A percentile compares a stretch with the other conserved stretches of the same genome.
These are phyloP conservation scores for Papilio polytes DNA, from an alignment of 1,140 invertebrate genomes.

Conservation along the genomic window DNA sequence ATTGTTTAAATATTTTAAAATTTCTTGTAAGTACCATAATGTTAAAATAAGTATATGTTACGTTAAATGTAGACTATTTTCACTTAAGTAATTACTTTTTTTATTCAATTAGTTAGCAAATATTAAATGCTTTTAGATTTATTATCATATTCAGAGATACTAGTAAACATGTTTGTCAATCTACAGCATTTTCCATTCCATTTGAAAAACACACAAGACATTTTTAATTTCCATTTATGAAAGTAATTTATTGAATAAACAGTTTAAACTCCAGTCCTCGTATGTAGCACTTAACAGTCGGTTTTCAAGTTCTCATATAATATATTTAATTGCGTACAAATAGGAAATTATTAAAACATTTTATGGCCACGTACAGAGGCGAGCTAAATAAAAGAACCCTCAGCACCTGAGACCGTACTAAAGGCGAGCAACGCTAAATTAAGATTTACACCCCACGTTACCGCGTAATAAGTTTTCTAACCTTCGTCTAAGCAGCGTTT, in stretches of 20 bases:
- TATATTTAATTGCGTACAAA: neutral
- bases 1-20: too few species aligned
- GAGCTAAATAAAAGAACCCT: neutral
- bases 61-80: too few species aligned
- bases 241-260: neutral
- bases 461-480: slow-evolving; percentile 15
- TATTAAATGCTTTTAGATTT: neutral
- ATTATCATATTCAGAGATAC: neutral
- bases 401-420: slow-evolving; percentile 14
- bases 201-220: neutral
- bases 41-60: too few species aligned
- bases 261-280: neutral
- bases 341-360: slow-evolving; percentile 5
- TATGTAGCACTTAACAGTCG: neutral
- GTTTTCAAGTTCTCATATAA: neutral
- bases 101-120: neutral
- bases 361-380: neutral
- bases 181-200: neutral
- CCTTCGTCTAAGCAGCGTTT: slow-evolving; percentile 12
- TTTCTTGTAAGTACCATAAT: too few species aligned
- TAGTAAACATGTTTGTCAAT: neutral
- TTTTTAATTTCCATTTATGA: neutral
- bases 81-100: too few species aligned
- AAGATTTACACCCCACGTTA: slow-evolving; percentile 10
- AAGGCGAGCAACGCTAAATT: neutral